phyloP scores from a whole-genome alignment of 1,140 invertebrate species.

The Phymorhynchus buccinoides region DNA sequence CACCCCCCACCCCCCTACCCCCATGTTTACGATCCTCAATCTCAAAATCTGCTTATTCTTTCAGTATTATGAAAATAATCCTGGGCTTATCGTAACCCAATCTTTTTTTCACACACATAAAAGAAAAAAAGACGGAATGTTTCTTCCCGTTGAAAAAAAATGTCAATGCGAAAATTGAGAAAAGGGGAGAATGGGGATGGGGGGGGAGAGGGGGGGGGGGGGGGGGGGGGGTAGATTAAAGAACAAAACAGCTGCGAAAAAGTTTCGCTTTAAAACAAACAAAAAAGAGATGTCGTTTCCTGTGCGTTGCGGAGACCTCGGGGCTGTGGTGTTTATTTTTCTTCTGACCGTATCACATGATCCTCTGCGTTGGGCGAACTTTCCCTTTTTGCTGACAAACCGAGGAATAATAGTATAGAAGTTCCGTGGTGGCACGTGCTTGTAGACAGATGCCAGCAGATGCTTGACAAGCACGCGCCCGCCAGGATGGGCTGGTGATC shows the following conservation, averaged over 20 bases:
- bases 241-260: background rate
- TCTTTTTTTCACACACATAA: no score
- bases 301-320: background rate
- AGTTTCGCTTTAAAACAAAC: slow-evolving; percentile 12
- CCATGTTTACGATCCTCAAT: no score
- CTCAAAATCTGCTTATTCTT: no score
- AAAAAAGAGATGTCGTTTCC: background rate
- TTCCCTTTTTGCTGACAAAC: background rate
- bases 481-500: background rate
- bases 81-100: no score
- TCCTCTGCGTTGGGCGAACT: background rate
- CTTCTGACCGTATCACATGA: slow-evolving; percentile 5
- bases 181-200: background rate
- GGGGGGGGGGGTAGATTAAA: no score
- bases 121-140: no score
- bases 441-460: background rate
- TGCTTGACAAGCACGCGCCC: slow-evolving; percentile 18
- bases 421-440: background rate
- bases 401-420: background rate
- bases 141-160: no score
- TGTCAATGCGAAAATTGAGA: no score
- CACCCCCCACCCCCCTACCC: no score
- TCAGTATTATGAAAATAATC: no score
- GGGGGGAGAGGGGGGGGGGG: background rate
- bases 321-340: slow-evolving; percentile 9